Base-by-base conservation (phyloP, 2,888 invertebrate genomes). In the Cerceris ruficornis region DNA sequence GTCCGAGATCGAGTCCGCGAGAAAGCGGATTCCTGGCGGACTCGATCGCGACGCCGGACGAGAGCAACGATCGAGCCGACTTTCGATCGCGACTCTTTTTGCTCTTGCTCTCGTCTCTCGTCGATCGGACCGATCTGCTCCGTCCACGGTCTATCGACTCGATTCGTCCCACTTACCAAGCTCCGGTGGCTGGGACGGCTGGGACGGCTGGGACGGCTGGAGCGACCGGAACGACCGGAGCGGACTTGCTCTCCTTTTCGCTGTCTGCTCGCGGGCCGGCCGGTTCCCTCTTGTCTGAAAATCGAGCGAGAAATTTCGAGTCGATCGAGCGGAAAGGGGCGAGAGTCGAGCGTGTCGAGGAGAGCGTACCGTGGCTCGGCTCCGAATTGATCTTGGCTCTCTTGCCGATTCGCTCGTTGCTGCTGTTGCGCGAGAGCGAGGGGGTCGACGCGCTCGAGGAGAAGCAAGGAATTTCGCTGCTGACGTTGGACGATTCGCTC, bases 381-480 rank as follows among this genome's bases (percentile, higher is more conserved):
- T 90, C 91, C 13, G 87, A 69, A 42, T 61, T 61, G 7, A 84
- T 74, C 73, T 90, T 92, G 7, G 85, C 86, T 61, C 85, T 87
- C 54, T 89, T 92, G 74, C 83, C 87, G 68, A 90, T 87, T 2
- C 90, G 81, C 68, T 92, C 92, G 83, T 89, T 90, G 80, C 92
- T 92, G 77, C 90, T 91, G 72, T 91, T 90, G 15, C 92, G 87
- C 89, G 94, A 94, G 78, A 94, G 93, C 89, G 94, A 94, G 89
- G 94, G 92, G 7, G 92, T 92, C 41, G 91, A 92, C n/a, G 89
- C 90, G 59, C 90, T 89, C 61, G 92, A 92, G 6, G 91, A 92
- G 75, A 89, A 92, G 62, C 91, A 91, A 52, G 91, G 91, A 54
- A 91, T 79, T 75, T 92, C 92, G 83, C 91, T 92, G 84, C 92